A percentile compares a stretch with the other conserved stretches of the same genome.
phyloP scores from a whole-genome alignment of 2,113 vertebrate genomes.

The Stigmatopora nigra region DNA sequence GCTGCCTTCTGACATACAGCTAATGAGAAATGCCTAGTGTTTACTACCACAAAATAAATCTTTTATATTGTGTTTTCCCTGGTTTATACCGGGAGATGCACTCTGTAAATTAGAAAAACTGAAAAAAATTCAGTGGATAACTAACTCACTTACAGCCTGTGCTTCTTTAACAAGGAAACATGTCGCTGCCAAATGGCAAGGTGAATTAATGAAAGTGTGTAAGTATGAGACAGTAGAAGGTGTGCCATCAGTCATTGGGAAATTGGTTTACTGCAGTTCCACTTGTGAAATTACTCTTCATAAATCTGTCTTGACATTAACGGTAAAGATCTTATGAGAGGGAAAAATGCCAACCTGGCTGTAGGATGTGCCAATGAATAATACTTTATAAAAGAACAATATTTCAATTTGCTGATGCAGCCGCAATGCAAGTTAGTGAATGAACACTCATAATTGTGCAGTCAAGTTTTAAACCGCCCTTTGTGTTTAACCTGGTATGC shows the following conservation, averaged over 20 bases:
- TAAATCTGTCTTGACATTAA: constrained; percentile 22
- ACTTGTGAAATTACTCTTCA: constrained; percentile 2
- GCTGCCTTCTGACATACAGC: constrained; percentile 21
- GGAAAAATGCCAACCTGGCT: constrained; percentile 15
- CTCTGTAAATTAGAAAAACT: constrained; percentile 27
- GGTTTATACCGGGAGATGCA: constrained; percentile 28
- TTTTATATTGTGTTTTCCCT: constrained; percentile 43
- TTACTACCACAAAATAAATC: constrained; percentile 32
- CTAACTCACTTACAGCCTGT: constrained; percentile 13
- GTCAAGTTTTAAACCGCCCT: no score
- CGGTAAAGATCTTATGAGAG: constrained; percentile 8
- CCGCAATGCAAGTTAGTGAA: background rate
- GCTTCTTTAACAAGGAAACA: constrained; percentile 17
- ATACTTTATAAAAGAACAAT: background rate
- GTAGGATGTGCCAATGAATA: background rate
- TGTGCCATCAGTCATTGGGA: constrained; percentile 22
- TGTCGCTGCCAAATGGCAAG: constrained; percentile 26
- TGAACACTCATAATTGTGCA: no score
- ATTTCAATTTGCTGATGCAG: background rate
- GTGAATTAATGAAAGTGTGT: background rate
- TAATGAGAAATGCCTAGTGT: constrained; percentile 48
- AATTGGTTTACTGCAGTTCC: constrained; percentile 22
- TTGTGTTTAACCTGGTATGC: no score
- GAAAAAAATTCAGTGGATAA: constrained; percentile 43
- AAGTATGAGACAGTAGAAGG: background rate